Percentiles rank a stretch among this genome's conserved stretches.
Evolutionary conservation across 2,113 vertebrate species (phyloP).

Genomic region (Grammomys surdaster): DNA sequence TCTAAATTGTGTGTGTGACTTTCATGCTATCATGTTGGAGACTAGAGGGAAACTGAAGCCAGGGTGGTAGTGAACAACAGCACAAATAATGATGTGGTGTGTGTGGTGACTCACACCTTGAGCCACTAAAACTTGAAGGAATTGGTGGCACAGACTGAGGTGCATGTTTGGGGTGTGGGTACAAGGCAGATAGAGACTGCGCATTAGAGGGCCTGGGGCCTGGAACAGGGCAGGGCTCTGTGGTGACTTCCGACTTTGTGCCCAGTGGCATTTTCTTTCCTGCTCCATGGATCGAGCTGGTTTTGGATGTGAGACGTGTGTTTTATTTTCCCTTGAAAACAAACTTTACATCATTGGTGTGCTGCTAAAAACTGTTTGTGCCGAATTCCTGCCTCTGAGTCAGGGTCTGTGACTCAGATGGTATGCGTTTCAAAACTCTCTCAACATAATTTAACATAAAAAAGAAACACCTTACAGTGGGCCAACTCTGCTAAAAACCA

Average conservation of each 20-base stretch:
- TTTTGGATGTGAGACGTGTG: constrained; percentile 69
- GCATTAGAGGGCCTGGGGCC: rapidly evolving
- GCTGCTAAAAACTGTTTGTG: constrained; percentile 76
- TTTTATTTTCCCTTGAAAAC: constrained; percentile 76
- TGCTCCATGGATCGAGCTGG: background rate
- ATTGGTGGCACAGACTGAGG: background rate
- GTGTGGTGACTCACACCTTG: background rate
- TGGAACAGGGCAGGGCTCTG: rapidly evolving
- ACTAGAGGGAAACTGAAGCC: background rate
- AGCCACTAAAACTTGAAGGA: background rate
- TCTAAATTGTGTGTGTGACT: background rate
- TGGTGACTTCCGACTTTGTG: background rate
- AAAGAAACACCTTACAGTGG: constrained; percentile 67
- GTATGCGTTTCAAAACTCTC: constrained; percentile 78
- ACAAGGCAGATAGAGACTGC: rapidly evolving
- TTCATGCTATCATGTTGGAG: background rate
- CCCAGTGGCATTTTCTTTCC: constrained; percentile 10
- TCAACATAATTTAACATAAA: constrained; percentile 80
- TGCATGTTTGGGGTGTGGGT: background rate
- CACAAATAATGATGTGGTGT: too few species aligned
- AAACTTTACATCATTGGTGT: constrained; percentile 80
- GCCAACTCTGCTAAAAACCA: constrained; percentile 75
- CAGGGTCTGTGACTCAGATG: constrained; percentile 79
- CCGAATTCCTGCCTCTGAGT: constrained; percentile 72
- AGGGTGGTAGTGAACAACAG: background rate